Evolutionary conservation across 1,140 invertebrate genomes (phyloP), one percentile per base, ranked within the genome.

Genomic region (Trichoplusia ni): DNA sequence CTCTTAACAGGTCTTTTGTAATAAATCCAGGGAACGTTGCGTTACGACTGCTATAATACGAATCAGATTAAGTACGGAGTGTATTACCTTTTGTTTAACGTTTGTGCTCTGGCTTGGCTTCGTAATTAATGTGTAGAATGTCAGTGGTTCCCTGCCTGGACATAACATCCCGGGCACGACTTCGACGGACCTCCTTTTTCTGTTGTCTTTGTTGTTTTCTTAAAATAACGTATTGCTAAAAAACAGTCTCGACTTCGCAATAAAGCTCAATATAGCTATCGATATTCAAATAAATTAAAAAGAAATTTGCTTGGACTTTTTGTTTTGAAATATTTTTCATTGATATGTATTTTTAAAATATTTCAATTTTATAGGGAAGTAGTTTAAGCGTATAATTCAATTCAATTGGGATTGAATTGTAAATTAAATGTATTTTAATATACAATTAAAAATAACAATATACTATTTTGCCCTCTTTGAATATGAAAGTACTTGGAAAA

Each of bases 1-100:
- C 74, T 81, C 77, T 84, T 85, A 82, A 85, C 77, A 79, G 81
- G 80, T 81, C 71, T 82, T 81, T 82, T 82, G 82, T 81, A 86
- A 86, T 85, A 88, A 86, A 88, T 88, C 77, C 62, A 67, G 42
- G 75, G 82, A 85, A 84, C 79, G 78, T 84, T 84, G 77, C 77
- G 81, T 86, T 86, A 78, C 75, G 72, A 80, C 72, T 82, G 76
- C 81, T 82, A 87, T 86, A 86, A 85, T 81, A 84, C 73, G 73
- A 78, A 88, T 88, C 85, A 85, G 85, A 88, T 88, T 84, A 84
- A 81, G 16, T 64, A 64, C 65, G 68, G 81, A 71, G 71, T 82
- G 67, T 80, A 82, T 82, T 88, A 73, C 79, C 77, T 83, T 82
- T 84, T 80, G 81, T 82, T 84, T 78, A 77, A 76, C 56, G 70